Conservation (phyloP, 2,888 invertebrate genomes). For the Eupithecia inturbata region DNA sequence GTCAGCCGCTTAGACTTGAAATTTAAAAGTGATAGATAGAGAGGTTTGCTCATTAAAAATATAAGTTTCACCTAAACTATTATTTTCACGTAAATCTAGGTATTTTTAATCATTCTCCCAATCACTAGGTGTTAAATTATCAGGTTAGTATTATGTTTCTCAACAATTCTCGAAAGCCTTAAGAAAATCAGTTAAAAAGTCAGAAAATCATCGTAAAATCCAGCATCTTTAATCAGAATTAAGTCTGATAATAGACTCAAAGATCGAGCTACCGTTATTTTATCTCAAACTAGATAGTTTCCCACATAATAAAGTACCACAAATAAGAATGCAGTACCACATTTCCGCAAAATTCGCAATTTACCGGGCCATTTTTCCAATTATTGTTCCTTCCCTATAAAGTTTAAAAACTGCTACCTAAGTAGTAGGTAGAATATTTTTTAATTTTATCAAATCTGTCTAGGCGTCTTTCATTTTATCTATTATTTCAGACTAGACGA, state of each 20-base stretch:
- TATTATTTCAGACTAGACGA: too few species aligned
- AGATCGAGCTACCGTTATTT: neutral
- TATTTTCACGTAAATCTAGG: neutral
- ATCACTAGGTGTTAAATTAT: neutral
- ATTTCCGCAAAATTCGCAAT: too few species aligned
- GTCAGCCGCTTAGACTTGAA: neutral
- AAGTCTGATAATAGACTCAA: neutral
- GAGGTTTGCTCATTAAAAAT: neutral
- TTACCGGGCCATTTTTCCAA: too few species aligned
- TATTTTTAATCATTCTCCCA: neutral
- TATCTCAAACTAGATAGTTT: neutral
- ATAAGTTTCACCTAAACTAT: neutral
- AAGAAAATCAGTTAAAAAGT: neutral
- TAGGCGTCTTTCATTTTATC: too few species aligned
- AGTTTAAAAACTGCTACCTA: too few species aligned
- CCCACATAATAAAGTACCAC: too few species aligned
- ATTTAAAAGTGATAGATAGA: neutral
- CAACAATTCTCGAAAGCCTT: neutral
- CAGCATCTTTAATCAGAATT: neutral
- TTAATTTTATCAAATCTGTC: too few species aligned
- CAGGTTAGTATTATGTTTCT: neutral
- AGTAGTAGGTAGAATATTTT: too few species aligned
- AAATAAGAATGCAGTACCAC: too few species aligned
- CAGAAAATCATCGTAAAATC: slow-evolving; percentile 6
- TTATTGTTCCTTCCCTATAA: too few species aligned